phyloP scores from a whole-genome alignment of 2,113 vertebrate genomes.

The Hepsetus odoe region DNA sequence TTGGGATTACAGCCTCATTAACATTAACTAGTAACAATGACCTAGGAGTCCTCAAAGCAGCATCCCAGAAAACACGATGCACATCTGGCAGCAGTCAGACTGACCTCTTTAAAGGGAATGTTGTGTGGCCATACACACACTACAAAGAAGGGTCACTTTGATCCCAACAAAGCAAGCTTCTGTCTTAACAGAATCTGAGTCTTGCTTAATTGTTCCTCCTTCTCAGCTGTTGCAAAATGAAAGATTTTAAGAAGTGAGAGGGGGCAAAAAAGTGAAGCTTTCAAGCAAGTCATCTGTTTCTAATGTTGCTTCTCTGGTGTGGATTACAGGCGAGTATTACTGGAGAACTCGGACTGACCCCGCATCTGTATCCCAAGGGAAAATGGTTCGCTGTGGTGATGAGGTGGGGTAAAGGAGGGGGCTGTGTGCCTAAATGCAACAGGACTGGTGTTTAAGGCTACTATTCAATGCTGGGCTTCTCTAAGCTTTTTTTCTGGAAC shows the following conservation, averaged over 20 bases:
- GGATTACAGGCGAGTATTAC: constrained; percentile 77
- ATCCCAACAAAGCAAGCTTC: constrained; percentile 41
- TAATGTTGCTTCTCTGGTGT: constrained; percentile 75
- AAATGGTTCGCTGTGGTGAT: constrained; percentile 33
- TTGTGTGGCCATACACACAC: constrained; percentile 26
- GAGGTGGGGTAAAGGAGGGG: constrained; percentile 47
- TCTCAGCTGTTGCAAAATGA: constrained; percentile 52
- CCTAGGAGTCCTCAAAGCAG: constrained; percentile 17
- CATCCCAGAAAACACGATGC: constrained; percentile 19
- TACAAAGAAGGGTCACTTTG: neutral
- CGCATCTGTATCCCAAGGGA: constrained; percentile 65
- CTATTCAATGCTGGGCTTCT: constrained; percentile 49
- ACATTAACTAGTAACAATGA: constrained; percentile 16
- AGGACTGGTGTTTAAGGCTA: constrained; percentile 56
- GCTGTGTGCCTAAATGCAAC: constrained; percentile 52
- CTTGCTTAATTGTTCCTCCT: constrained; percentile 19
- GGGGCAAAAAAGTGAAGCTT: constrained; percentile 56
- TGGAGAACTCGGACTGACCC: constrained; percentile 77
- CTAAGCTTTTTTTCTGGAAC: constrained; percentile 44
- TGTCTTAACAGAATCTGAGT: constrained; percentile 31
- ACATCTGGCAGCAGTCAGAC: constrained; percentile 46
- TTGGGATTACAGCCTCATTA: constrained; percentile 34
- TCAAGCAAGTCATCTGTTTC: constrained; percentile 75
- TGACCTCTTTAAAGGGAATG: constrained; percentile 32
- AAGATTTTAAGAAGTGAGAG: constrained; percentile 52